Percentiles rank a stretch among this genome's conserved stretches.
Conservation (phyloP, 2,113 vertebrate species). For the Callospermophilus lateralis region DNA sequence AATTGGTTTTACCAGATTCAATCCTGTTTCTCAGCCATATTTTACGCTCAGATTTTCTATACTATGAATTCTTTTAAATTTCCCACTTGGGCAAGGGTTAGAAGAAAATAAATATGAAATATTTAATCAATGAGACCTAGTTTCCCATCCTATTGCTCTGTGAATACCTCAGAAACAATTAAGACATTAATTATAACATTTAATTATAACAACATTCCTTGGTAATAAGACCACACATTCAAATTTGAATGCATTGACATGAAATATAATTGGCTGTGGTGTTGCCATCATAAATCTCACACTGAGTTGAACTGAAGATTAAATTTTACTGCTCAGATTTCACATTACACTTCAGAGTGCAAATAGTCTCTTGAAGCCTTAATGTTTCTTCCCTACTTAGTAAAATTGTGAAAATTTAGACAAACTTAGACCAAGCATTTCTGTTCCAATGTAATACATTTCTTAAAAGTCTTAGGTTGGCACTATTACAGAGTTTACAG, state of each 20-base stretch:
- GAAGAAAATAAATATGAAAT: background rate
- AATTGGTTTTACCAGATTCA: conserved; percentile 48
- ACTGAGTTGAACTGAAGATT: background rate
- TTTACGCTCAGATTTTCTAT: conserved; percentile 27
- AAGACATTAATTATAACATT: background rate
- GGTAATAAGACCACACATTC: background rate
- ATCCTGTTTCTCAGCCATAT: background rate
- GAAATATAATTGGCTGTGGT: background rate
- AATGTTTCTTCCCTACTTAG: background rate
- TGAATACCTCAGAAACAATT: background rate
- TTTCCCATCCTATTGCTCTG: background rate
- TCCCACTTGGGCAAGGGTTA: background rate
- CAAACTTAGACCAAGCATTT: background rate
- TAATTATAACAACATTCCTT: background rate
- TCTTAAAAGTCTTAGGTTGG: background rate
- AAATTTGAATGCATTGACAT: background rate
- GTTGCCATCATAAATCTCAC: background rate
- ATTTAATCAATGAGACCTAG: background rate
- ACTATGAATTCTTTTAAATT: conserved; percentile 48
- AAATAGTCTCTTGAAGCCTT: background rate
- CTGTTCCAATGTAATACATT: background rate
- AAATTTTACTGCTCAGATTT: background rate
- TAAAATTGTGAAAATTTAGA: background rate
- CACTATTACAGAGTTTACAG: background rate
- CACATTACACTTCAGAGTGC: background rate